These are phyloP conservation scores for Nebria salina DNA, from an alignment of 2,888 invertebrate genomes.

Conservation along the genomic window DNA sequence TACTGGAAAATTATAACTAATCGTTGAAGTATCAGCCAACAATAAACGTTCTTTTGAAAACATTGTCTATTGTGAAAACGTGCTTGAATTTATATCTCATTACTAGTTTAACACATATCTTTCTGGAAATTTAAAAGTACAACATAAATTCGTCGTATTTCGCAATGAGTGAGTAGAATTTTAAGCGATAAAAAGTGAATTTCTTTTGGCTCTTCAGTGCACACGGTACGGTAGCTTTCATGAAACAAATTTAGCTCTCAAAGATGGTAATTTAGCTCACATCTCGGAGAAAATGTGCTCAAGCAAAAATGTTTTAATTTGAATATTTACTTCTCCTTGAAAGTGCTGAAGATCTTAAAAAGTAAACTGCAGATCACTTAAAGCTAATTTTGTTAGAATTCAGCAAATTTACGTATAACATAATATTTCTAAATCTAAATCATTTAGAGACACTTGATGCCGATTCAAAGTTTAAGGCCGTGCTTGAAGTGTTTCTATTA, in stretches of 20 bases:
- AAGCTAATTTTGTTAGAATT: no score
- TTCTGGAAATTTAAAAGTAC: not conserved
- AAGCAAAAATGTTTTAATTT: not conserved
- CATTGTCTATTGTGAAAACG: not conserved
- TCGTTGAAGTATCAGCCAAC: no score
- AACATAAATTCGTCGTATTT: not conserved
- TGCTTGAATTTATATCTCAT: not conserved
- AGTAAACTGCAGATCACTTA: no score
- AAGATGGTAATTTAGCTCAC: not conserved
- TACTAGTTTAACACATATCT: not conserved
- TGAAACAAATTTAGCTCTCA: not conserved
- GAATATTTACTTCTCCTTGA: not conserved
- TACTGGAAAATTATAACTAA: no score
- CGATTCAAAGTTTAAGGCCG: not conserved
- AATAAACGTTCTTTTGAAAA: not conserved
- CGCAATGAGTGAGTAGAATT: not conserved
- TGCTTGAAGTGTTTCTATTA: not conserved
- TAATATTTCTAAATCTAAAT: no score
- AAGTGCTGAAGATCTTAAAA: no score
- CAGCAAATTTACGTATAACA: no score
- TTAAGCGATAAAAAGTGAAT: not conserved
- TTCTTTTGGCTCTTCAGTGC: not conserved
- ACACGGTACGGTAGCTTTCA: not conserved
- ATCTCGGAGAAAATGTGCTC: not conserved
- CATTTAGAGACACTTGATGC: no score